Evolutionary conservation across 2,797 vertebrate genomes (phyloP).

Genomic region (Astyanax mexicanus): DNA sequence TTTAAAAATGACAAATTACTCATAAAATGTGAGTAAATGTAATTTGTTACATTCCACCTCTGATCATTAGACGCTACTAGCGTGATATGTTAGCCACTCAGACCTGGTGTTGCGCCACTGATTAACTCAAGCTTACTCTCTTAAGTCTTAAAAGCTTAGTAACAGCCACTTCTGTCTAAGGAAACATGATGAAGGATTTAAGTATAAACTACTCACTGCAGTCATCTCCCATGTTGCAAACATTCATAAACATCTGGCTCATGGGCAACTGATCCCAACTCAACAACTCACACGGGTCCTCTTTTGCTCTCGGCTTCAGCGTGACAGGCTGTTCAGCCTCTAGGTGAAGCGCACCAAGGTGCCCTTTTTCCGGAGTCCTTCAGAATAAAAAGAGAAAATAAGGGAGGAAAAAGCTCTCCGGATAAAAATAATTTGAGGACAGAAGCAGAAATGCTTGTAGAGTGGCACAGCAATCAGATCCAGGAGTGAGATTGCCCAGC

Average conservation of each 20-base stretch:
- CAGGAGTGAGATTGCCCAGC: conserved; percentile 49
- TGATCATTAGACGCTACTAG: no score
- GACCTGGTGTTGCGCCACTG: no score
- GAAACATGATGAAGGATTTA: neutral
- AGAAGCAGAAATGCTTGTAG: conserved; percentile 35
- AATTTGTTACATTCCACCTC: no score
- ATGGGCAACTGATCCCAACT: neutral
- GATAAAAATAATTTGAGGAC: conserved; percentile 33
- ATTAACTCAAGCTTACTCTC: no score
- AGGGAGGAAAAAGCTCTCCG: conserved; percentile 24
- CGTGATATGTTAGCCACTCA: no score
- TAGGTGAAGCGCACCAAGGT: neutral
- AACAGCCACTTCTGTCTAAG: neutral
- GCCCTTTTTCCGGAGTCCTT: conserved; percentile 10
- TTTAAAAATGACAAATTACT: no score
- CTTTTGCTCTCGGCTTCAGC: neutral
- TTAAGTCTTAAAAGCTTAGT: no score
- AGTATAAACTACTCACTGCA: neutral
- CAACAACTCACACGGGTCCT: neutral
- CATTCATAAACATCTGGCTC: conserved; percentile 8
- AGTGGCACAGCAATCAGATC: conserved; percentile 40
- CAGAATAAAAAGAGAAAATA: conserved; percentile 8
- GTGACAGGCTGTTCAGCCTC: neutral
- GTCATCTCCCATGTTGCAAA: neutral
- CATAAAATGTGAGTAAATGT: no score